Percentiles rank a stretch among this genome's conserved stretches.
Evolutionary conservation across 2,113 vertebrate species (phyloP).

Genomic region (Pyrgilauda ruficollis): DNA sequence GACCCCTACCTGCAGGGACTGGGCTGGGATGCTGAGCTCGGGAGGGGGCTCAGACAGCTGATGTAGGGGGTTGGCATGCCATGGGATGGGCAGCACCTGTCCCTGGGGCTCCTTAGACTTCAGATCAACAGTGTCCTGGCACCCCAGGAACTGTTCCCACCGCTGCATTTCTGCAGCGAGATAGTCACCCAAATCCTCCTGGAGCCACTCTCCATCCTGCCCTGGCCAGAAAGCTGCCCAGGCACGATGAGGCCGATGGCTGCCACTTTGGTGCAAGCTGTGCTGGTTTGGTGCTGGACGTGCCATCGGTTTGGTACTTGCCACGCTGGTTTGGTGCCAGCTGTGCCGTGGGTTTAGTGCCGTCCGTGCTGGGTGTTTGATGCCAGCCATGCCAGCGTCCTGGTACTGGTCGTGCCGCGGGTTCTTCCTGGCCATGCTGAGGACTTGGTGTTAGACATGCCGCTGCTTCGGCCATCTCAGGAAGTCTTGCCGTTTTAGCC

Average conservation of each 20-base stretch:
- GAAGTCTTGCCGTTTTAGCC: not conserved
- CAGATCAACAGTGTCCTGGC: not conserved
- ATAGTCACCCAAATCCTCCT: not conserved
- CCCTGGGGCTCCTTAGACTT: not conserved
- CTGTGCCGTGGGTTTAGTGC: not conserved
- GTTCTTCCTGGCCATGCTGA: rapidly evolving
- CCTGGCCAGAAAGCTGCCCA: not conserved
- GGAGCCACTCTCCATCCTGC: not conserved
- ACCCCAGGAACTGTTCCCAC: not conserved
- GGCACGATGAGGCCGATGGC: too few relatives aligned
- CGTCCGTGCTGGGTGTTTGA: not conserved
- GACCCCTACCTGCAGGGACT: not conserved
- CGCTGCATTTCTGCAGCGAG: not conserved
- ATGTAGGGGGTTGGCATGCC: not conserved
- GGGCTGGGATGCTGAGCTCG: not conserved
- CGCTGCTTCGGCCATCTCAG: not conserved
- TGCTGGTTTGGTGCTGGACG: not conserved
- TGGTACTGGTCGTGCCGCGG: not conserved
- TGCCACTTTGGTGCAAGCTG: not conserved
- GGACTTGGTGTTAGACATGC: not conserved
- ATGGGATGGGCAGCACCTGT: not conserved
- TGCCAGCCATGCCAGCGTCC: not conserved
- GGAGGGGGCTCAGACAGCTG: not conserved
- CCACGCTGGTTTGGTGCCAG: not conserved
- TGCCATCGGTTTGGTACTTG: not conserved